Evolutionary conservation across 2,888 invertebrate species (phyloP).

Genomic region (Ormyrus thymus): DNA sequence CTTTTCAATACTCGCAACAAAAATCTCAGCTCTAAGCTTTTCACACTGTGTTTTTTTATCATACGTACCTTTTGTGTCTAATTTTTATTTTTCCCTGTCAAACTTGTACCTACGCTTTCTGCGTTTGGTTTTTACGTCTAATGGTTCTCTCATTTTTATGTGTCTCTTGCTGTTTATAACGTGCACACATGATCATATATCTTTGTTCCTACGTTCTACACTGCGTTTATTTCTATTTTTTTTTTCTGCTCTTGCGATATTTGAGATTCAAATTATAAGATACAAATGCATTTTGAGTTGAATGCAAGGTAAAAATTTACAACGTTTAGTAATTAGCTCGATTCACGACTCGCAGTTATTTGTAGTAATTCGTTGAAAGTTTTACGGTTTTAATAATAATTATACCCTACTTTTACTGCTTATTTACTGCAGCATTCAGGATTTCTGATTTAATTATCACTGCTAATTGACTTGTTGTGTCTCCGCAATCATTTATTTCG

Average conservation of each 20-base stretch:
- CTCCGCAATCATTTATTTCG: slow-evolving; percentile 11
- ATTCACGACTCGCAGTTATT: slow-evolving; percentile 25
- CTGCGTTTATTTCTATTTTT: slow-evolving; percentile 25
- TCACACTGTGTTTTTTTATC: slow-evolving; percentile 28
- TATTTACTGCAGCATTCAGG: background rate
- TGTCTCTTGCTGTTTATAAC: slow-evolving; percentile 43
- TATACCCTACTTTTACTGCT: background rate
- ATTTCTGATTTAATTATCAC: slow-evolving; percentile 3
- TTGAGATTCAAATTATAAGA: slow-evolving; percentile 12
- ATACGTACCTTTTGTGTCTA: slow-evolving; percentile 36
- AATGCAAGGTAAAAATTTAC: background rate
- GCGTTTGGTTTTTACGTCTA: slow-evolving; percentile 45
- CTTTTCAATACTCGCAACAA: slow-evolving; percentile 43
- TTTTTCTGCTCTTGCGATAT: slow-evolving; percentile 20
- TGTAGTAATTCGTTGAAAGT: background rate
- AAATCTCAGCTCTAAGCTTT: slow-evolving; percentile 40
- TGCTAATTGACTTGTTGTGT: slow-evolving; percentile 7
- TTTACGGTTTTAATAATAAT: background rate
- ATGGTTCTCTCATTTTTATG: slow-evolving; percentile 43
- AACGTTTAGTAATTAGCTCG: no score
- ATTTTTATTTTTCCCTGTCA: slow-evolving; percentile 38
- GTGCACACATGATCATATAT: slow-evolving; percentile 29
- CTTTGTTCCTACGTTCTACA: slow-evolving; percentile 33
- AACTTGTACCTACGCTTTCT: slow-evolving; percentile 46
- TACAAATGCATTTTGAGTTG: no score